These are phyloP conservation scores for Cerastoderma edule DNA, from an alignment of 2,888 invertebrate species.

Conservation along the genomic window DNA sequence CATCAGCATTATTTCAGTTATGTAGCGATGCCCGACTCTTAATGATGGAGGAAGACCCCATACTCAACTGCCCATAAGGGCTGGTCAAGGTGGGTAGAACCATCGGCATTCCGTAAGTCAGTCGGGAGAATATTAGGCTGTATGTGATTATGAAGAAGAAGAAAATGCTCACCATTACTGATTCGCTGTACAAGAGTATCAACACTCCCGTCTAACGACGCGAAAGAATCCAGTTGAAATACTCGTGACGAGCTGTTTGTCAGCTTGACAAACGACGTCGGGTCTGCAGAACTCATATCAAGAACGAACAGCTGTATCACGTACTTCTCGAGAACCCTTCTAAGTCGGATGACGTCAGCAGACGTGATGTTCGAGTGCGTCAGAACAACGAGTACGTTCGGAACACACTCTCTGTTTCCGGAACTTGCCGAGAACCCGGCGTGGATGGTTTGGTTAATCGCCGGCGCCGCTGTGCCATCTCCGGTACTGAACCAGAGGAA, in stretches of 20 bases:
- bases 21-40: no score
- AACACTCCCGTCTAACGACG: not conserved
- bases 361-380: conserved; percentile 15
- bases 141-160: no score
- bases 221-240: no score
- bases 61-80: no score
- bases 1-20: no score
- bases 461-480: conserved; percentile 14
- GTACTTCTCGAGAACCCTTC: not conserved
- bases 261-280: not conserved
- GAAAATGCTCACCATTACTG: no score
- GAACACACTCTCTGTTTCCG: conserved; percentile 32
- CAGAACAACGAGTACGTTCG: conserved; percentile 31
- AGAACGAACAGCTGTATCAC: not conserved
- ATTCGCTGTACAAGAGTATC: no score
- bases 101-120: no score
- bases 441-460: conserved; percentile 24
- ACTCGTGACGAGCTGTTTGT: conserved; percentile 1
- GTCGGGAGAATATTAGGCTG: no score
- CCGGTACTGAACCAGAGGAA: conserved; percentile 37
- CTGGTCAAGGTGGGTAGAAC: no score
- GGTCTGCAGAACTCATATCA: conserved; percentile 3
- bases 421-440: conserved; percentile 17
- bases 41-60: no score
- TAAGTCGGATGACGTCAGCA: conserved; percentile 11